These are phyloP conservation scores for Melanotus villosus DNA, from an alignment of 2,888 invertebrate genomes.

Conservation along the genomic window DNA sequence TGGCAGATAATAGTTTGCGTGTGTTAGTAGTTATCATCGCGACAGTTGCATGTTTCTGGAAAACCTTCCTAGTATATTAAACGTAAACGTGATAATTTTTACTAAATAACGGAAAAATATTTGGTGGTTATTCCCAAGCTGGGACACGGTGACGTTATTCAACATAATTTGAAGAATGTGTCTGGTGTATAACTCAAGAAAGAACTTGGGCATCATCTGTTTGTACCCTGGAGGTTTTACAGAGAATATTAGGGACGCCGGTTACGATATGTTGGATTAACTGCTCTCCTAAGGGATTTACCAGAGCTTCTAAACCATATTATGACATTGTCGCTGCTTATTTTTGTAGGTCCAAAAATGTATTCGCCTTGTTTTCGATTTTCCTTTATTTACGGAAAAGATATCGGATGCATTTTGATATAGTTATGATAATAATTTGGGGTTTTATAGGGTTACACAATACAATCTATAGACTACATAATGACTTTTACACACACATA, in stretches of 20 bases:
- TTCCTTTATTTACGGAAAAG: not conserved
- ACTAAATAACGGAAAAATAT: not conserved
- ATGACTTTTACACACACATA: too few relatives aligned
- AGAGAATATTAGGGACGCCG: slow-evolving; percentile 31
- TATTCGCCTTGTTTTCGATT: not conserved
- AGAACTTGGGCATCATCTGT: slow-evolving; percentile 27
- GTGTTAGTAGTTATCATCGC: too few relatives aligned
- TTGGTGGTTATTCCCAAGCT: not conserved
- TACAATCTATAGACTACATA: too few relatives aligned
- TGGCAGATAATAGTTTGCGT: too few relatives aligned
- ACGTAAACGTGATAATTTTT: too few relatives aligned
- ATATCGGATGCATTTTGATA: too few relatives aligned
- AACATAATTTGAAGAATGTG: slow-evolving; percentile 10
- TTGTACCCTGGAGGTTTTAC: slow-evolving; percentile 26
- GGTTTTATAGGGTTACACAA: too few relatives aligned
- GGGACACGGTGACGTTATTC: not conserved
- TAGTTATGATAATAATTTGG: too few relatives aligned
- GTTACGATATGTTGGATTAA: slow-evolving; percentile 40
- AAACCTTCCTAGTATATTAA: too few relatives aligned
- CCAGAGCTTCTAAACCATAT: slow-evolving; percentile 22
- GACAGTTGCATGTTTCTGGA: too few relatives aligned
- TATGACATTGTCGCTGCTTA: not conserved
- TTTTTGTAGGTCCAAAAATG: not conserved
- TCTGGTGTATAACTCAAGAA: slow-evolving; percentile 16
- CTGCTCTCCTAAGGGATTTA: slow-evolving; percentile 20